A percentile compares a stretch with the other conserved stretches of the same genome.
These are phyloP conservation scores for Montipora sp. DNA, from an alignment of 64 coral and sea anemone genomes.

Conservation along the genomic window DNA sequence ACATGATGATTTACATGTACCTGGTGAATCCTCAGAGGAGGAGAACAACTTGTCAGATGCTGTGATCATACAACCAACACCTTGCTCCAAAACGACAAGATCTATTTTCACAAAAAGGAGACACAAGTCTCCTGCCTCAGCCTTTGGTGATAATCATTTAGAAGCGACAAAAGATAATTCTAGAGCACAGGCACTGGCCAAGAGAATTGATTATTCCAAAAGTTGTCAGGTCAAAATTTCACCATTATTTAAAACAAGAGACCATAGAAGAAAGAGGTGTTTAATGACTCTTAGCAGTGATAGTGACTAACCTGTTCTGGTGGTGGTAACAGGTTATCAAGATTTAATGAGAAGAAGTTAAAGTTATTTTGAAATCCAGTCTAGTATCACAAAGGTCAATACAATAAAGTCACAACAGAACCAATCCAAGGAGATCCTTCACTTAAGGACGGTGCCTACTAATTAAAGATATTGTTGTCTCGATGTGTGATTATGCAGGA, in stretches of 20 bases:
- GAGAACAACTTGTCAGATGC: slow-evolving; percentile 5
- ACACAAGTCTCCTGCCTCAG: not conserved
- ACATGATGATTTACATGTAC: not conserved
- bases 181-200: no score
- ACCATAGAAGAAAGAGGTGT: not conserved
- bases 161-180: no score
- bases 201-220: no score
- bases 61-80: slow-evolving; percentile 17
- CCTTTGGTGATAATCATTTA: not conserved
- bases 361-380: not conserved
- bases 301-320: not conserved
- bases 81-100: slow-evolving; percentile 1
- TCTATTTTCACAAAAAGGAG: slow-evolving; percentile 48
- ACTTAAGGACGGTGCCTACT: no score
- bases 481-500: no score
- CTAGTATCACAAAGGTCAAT: no score
- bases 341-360: not conserved
- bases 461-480: no score
- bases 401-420: no score
- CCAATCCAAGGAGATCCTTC: no score
- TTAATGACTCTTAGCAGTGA: not conserved
- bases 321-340: not conserved
- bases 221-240: not conserved
- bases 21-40: not conserved
- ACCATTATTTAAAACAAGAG: not conserved